Percentiles rank a stretch among this genome's conserved stretches.
Conservation (phyloP, 2,113 vertebrate genomes). For the Melanostigma gelatinosum region DNA sequence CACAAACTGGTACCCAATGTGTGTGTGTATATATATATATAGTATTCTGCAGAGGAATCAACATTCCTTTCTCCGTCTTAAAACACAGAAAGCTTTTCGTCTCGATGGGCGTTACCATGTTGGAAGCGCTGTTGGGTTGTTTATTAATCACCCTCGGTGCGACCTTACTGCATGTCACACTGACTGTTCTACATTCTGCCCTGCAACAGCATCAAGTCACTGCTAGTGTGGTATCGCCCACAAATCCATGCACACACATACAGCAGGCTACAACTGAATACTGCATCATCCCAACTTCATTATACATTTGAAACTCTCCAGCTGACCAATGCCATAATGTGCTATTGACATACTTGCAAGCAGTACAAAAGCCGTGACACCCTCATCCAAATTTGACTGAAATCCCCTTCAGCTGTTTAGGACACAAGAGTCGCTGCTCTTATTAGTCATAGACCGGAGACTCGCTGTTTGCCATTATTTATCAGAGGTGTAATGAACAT, state of each 20-base stretch:
- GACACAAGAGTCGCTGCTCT: too few species aligned
- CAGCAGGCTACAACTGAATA: not conserved
- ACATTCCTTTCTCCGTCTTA: slow-evolving; percentile 38
- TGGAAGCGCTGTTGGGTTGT: not conserved
- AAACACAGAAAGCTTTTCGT: not conserved
- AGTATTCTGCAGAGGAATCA: slow-evolving; percentile 17
- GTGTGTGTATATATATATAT: slow-evolving; percentile 24
- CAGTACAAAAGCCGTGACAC: not conserved
- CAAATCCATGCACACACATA: not conserved
- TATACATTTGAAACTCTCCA: not conserved
- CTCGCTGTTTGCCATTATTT: not conserved
- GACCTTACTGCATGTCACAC: not conserved
- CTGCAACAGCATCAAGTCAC: not conserved
- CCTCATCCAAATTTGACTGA: not conserved
- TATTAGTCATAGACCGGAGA: not conserved
- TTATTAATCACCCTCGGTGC: slow-evolving; percentile 6
- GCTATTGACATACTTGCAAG: not conserved
- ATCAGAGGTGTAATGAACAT: not conserved
- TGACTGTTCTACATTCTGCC: not conserved
- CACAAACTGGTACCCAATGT: slow-evolving; percentile 27
- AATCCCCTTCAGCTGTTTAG: not conserved
- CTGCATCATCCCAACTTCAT: not conserved
- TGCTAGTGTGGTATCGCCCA: not conserved
- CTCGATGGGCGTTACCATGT: slow-evolving; percentile 6
- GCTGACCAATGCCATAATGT: not conserved